phyloP scores from a whole-genome alignment of 1,140 invertebrate genomes.

The Danaus plexippus region DNA sequence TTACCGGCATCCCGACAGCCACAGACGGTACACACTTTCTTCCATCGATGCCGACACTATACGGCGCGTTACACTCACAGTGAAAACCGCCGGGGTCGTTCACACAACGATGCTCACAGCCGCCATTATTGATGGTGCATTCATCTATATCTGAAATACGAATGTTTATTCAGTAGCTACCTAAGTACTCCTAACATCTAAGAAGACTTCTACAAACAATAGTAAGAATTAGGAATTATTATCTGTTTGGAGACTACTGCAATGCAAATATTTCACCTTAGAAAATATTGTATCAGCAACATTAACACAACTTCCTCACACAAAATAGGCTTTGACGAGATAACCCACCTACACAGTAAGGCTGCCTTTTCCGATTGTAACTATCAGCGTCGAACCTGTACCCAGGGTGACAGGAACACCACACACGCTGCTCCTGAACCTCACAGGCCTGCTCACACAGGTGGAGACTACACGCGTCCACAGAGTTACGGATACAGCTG shows the following conservation, averaged over 20 bases:
- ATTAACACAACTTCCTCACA: too few species aligned
- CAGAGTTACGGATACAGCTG: constrained; percentile 73
- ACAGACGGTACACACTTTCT: constrained; percentile 71
- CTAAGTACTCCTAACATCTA: too few species aligned
- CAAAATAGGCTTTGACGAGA: too few species aligned
- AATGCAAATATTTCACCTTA: too few species aligned
- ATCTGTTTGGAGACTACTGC: too few species aligned
- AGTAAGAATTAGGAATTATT: too few species aligned
- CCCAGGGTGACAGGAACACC: constrained; percentile 77
- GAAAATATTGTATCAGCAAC: too few species aligned
- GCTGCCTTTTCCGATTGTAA: constrained; percentile 53
- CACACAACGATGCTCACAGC: constrained; percentile 75
- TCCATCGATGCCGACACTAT: constrained; percentile 72
- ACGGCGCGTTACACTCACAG: constrained; percentile 72
- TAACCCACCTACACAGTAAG: constrained; percentile 73
- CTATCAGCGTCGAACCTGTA: constrained; percentile 74
- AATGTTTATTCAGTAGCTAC: neutral
- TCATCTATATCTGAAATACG: constrained; percentile 78
- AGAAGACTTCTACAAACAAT: too few species aligned
- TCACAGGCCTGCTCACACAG: constrained; percentile 78
- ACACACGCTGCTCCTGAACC: constrained; percentile 73
- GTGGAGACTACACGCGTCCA: constrained; percentile 75
- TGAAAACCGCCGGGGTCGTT: constrained; percentile 74
- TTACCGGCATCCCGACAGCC: constrained; percentile 36
- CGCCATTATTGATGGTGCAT: constrained; percentile 74